Percentiles rank a stretch among this genome's conserved stretches.
Evolutionary conservation across 1,140 invertebrate genomes (phyloP).

Genomic region (Rhizoglyphus robini): DNA sequence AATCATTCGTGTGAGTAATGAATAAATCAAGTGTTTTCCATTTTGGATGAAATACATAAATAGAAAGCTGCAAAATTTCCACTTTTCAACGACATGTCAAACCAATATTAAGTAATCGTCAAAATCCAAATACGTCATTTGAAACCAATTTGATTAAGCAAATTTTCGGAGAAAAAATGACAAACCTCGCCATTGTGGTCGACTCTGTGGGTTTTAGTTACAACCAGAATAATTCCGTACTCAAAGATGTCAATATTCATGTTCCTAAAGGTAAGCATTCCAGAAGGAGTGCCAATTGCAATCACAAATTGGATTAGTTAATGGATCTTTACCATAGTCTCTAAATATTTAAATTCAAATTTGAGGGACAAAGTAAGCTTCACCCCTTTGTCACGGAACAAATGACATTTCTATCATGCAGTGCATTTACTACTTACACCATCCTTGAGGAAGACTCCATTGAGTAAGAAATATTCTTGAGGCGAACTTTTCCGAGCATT

Average conservation of each 20-base stretch:
- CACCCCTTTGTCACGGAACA: no score
- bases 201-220: constrained; percentile 6
- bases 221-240: background rate
- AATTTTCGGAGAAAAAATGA: no score
- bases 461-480: no score
- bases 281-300: background rate
- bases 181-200: background rate
- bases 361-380: no score
- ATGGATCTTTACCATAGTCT: background rate
- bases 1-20: background rate
- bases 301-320: background rate
- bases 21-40: background rate
- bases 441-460: no score
- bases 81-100: background rate
- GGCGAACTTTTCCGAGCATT: no score
- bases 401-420: no score
- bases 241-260: background rate
- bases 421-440: no score
- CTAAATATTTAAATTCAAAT: no score
- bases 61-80: background rate
- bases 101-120: background rate
- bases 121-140: no score
- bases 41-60: background rate
- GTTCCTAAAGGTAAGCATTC: background rate
- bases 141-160: no score